Conservation (phyloP, 2,113 vertebrate species). For the Sitta europaea region DNA sequence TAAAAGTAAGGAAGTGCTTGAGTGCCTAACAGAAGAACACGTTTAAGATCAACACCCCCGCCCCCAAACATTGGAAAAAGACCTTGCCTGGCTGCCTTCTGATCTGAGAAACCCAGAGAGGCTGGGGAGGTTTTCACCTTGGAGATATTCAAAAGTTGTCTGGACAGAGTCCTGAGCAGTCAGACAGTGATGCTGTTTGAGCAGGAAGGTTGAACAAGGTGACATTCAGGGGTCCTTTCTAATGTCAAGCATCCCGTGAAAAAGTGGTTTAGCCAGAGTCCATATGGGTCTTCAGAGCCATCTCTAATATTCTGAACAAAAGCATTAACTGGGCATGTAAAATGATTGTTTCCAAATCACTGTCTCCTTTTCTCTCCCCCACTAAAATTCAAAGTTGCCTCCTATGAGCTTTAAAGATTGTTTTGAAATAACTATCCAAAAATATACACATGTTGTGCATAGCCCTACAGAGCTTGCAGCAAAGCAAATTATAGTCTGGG, state of each 20-base stretch:
- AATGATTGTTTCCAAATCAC: neutral
- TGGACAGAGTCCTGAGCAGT: neutral
- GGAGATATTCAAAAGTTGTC: neutral
- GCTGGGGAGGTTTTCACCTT: neutral
- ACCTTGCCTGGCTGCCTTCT: neutral
- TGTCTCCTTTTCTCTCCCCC: neutral
- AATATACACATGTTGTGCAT: neutral
- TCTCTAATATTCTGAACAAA: neutral
- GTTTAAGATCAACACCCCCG: neutral
- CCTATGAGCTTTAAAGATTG: neutral
- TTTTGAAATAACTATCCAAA: conserved; percentile 9
- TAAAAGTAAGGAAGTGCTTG: neutral
- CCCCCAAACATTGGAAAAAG: neutral
- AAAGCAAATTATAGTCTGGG: neutral
- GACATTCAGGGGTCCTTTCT: neutral
- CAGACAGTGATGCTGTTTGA: neutral
- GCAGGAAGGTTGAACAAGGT: neutral
- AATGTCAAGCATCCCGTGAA: neutral
- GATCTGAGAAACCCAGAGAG: neutral
- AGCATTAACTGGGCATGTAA: neutral
- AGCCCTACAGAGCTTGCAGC: neutral
- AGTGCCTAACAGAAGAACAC: neutral
- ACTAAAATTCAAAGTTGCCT: neutral
- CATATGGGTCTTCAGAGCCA: neutral
- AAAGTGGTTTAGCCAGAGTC: neutral